Conservation (phyloP, 2,113 vertebrate genomes). For the Dicerorhinus sumatrensis region DNA sequence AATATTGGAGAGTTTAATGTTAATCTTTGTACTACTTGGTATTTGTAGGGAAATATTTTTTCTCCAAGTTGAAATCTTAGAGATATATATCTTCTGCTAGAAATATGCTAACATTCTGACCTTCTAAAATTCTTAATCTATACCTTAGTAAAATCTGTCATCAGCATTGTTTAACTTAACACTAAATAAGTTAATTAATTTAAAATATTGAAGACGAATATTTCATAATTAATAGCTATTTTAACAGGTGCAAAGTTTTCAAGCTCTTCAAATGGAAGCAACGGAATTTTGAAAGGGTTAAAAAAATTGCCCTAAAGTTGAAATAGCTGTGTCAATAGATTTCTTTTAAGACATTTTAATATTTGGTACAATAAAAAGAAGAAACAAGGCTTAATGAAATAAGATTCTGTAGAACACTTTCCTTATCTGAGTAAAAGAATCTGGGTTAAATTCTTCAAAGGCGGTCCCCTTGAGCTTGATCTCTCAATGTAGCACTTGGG, state of each 20-base stretch:
- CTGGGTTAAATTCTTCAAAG: neutral
- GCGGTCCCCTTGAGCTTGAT: neutral
- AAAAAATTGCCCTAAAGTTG: neutral
- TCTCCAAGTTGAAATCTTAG: neutral
- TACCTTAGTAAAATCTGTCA: neutral
- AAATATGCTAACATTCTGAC: neutral
- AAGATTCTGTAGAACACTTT: neutral
- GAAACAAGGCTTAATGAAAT: neutral
- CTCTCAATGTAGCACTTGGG: neutral
- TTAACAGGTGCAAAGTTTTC: neutral
- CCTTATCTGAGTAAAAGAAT: neutral
- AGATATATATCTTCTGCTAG: neutral
- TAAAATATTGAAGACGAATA: neutral
- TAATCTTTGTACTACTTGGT: neutral
- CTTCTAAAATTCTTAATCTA: neutral
- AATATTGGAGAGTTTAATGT: neutral
- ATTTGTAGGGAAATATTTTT: neutral
- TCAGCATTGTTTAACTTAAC: neutral
- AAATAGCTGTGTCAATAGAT: neutral
- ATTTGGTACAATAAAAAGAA: neutral
- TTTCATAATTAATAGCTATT: neutral
- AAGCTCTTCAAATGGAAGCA: neutral
- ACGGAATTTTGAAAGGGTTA: neutral
- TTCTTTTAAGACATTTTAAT: neutral
- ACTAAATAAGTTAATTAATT: neutral